phyloP scores from a whole-genome alignment of 2,113 vertebrate genomes.

The Rhizomys pruinosus region DNA sequence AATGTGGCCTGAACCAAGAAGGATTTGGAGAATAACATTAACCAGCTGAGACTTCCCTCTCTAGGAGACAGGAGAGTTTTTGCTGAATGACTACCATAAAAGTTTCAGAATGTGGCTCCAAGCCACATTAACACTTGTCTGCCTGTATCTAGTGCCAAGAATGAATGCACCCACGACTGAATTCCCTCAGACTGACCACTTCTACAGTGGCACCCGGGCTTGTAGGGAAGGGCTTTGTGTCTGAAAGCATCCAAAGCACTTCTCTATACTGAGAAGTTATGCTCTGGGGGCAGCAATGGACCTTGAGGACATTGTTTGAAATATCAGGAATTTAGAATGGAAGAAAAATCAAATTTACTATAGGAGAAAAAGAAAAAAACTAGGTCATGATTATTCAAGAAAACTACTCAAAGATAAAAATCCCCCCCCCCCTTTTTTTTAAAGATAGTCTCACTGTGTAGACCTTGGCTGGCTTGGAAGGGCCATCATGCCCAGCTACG shows the following conservation, averaged over 20 bases:
- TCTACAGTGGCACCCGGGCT: not conserved
- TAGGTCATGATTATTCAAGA: not conserved
- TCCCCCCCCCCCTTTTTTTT: not conserved
- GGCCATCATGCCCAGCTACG: not conserved
- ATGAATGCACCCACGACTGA: not conserved
- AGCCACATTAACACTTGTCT: not conserved
- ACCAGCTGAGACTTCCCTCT: not conserved
- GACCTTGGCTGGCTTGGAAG: not conserved
- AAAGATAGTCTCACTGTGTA: not conserved
- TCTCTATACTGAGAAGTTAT: not conserved
- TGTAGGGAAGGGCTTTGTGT: not conserved
- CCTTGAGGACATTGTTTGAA: not conserved
- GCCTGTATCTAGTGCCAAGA: not conserved
- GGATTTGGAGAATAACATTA: slow-evolving; percentile 24
- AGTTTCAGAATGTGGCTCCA: slow-evolving; percentile 27
- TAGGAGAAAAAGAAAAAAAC: not conserved
- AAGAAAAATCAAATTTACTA: not conserved
- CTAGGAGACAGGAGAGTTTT: slow-evolving; percentile 30
- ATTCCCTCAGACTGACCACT: not conserved
- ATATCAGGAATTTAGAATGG: not conserved
- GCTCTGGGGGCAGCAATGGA: not conserved
- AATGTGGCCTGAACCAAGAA: slow-evolving; percentile 38
- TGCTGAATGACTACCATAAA: not conserved
- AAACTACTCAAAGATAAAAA: slow-evolving; percentile 48
- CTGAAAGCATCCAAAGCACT: not conserved